Conservation (phyloP, 2,797 vertebrate genomes). For the Arnoldichthys spilopterus region DNA sequence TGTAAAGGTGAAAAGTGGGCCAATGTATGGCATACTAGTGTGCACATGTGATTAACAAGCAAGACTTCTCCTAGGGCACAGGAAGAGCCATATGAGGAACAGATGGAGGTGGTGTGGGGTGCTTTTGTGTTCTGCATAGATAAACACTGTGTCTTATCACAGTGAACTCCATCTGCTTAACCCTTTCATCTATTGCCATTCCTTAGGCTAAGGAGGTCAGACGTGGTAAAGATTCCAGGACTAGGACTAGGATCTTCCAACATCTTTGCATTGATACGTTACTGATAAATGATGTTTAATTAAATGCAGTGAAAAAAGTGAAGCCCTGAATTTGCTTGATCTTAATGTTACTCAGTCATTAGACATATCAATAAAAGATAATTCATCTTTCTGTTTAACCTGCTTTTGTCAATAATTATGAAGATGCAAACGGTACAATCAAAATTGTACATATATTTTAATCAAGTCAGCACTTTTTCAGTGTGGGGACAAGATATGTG, state of each 20-base stretch:
- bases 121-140: constrained; percentile 45
- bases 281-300: not conserved
- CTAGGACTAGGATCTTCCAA: not conserved
- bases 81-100: constrained; percentile 43
- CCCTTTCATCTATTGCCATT: constrained; percentile 27
- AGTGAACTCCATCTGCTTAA: constrained; percentile 50
- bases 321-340: not conserved
- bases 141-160: constrained; percentile 11
- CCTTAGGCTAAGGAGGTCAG: constrained; percentile 16
- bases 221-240: not conserved
- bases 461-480: not conserved
- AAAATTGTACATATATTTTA: too few species aligned
- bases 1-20: constrained; percentile 34
- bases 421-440: too few species aligned
- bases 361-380: too few species aligned
- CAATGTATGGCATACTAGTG: not conserved
- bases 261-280: not conserved
- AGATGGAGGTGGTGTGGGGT: constrained; percentile 53
- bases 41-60: constrained; percentile 37
- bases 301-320: not conserved
- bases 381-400: too few species aligned
- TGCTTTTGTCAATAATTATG: too few species aligned
- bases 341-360: too few species aligned
- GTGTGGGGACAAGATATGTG: not conserved
- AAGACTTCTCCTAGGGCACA: constrained; percentile 30